Conservation (phyloP, 2,797 vertebrate species). For the Myoxocephalus aenaeus region DNA sequence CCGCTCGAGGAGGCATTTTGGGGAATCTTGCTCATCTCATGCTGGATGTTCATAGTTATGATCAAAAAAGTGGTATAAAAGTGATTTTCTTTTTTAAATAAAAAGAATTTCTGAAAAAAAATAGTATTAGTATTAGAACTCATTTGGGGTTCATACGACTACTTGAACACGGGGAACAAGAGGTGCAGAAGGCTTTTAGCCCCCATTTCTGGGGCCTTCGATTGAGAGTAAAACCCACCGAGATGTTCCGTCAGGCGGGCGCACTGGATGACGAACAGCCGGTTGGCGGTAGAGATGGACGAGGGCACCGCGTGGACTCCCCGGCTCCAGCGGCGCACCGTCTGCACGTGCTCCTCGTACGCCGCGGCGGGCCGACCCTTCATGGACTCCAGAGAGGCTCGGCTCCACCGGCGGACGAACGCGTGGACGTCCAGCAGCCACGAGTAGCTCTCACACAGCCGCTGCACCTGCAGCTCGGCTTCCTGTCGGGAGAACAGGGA, state of each 20-base stretch:
- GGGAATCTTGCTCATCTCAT: too few relatives aligned
- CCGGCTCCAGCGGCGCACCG: constrained; percentile 77
- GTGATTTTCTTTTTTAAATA: too few relatives aligned
- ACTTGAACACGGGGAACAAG: too few relatives aligned
- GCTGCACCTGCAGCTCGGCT: constrained; percentile 76
- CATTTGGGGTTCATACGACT: too few relatives aligned
- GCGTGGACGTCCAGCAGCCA: constrained; percentile 81
- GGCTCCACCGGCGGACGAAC: constrained; percentile 79
- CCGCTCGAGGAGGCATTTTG: too few relatives aligned
- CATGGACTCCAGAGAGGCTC: constrained; percentile 73
- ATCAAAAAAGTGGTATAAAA: too few relatives aligned
- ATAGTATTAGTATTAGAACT: too few relatives aligned
- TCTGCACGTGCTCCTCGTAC: constrained; percentile 78
- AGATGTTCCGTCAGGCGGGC: constrained; percentile 68
- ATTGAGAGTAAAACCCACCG: constrained; percentile 66
- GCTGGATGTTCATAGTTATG: too few relatives aligned
- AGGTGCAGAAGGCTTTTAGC: too few relatives aligned
- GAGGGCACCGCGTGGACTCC: constrained; percentile 63
- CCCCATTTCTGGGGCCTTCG: neutral
- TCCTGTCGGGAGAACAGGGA: constrained; percentile 71
- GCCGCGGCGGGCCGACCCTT: constrained; percentile 63
- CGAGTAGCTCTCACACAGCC: constrained; percentile 71
- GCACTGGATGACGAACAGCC: constrained; percentile 81
- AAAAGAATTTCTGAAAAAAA: too few relatives aligned
- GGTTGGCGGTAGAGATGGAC: constrained; percentile 75